Percentiles rank a stretch among this genome's conserved stretches.
Evolutionary conservation across 2,888 invertebrate genomes (phyloP).

Genomic region (Pristionchus exspectatus): DNA sequence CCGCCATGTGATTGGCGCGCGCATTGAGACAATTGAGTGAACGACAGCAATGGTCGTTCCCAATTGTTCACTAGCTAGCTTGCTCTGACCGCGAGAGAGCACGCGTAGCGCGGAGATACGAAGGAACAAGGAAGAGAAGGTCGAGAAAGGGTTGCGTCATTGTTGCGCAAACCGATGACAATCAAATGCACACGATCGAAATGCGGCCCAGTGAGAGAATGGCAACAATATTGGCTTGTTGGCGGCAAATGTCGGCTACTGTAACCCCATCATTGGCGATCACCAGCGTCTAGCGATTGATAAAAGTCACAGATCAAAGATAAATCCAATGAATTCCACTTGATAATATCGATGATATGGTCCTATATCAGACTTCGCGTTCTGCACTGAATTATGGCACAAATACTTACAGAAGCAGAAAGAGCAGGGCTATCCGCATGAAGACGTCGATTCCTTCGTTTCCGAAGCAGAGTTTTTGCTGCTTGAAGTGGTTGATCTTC

Average conservation of each 20-base stretch:
- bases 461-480: background rate
- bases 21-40: background rate
- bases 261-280: background rate
- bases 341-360: too few relatives aligned
- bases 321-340: background rate
- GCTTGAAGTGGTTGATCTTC: background rate
- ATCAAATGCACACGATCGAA: background rate
- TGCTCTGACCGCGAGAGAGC: background rate
- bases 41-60: background rate
- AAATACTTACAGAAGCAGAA: constrained; percentile 20
- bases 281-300: background rate
- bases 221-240: background rate
- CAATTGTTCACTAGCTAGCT: background rate
- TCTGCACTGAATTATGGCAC: background rate
- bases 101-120: background rate
- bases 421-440: background rate
- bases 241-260: background rate
- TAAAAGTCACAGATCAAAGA: background rate
- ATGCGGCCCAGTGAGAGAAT: background rate
- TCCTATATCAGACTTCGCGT: too few relatives aligned
- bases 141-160: too few relatives aligned
- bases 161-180: background rate
- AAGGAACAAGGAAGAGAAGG: background rate
- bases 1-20: background rate
- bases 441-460: background rate